Evolutionary conservation across 2,888 invertebrate genomes (phyloP).

Genomic region (Diarsia dahlii): DNA sequence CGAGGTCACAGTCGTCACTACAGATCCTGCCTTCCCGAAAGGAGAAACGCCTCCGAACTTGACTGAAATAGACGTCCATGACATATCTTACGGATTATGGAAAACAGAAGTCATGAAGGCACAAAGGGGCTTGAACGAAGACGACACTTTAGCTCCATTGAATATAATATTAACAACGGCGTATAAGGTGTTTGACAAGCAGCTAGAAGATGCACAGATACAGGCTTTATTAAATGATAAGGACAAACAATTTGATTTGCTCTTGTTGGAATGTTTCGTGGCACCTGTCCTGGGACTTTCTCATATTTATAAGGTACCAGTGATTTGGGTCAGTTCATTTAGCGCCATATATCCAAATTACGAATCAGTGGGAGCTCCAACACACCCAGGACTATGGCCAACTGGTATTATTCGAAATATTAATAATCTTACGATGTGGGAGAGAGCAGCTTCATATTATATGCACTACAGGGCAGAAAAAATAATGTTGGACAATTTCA

Average conservation of each 20-base stretch:
- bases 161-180: constrained; percentile 2
- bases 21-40: constrained; percentile 8
- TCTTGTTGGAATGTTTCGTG: constrained; percentile 66
- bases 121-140: background rate
- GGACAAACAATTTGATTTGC: constrained; percentile 67
- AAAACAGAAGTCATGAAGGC: background rate
- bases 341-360: constrained; percentile 57
- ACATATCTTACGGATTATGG: constrained; percentile 9
- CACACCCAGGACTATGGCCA: constrained; percentile 69
- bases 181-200: constrained; percentile 48
- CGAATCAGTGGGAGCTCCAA: constrained; percentile 67
- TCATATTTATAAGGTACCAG: constrained; percentile 65
- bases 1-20: constrained; percentile 10
- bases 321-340: constrained; percentile 73
- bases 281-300: constrained; percentile 57
- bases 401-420: constrained; percentile 47
- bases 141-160: constrained; percentile 29
- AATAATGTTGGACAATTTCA: background rate
- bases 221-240: constrained; percentile 63
- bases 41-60: constrained; percentile 1
- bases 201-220: constrained; percentile 50
- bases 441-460: constrained; percentile 66
- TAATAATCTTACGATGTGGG: constrained; percentile 68
- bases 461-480: constrained; percentile 39
- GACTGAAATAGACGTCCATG: constrained; percentile 3